phyloP scores from a whole-genome alignment of 2,888 invertebrate species.

The Coecobrya sp. region DNA sequence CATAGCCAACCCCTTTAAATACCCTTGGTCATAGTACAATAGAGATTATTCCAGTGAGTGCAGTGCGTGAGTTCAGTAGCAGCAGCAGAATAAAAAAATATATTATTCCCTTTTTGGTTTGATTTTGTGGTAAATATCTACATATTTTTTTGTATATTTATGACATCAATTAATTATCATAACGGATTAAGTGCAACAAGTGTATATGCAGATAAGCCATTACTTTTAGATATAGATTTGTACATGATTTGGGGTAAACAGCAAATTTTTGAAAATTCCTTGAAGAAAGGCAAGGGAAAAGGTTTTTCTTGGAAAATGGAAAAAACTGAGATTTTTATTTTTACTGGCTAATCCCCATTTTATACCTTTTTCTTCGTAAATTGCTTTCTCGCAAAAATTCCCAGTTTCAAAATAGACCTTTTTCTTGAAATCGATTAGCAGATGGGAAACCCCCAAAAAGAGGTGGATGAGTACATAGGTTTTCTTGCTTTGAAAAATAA shows the following conservation, averaged over 20 bases:
- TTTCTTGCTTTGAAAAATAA: background rate
- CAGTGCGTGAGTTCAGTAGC: background rate
- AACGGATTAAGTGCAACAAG: background rate
- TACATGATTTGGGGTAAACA: background rate
- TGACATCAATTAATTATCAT: no score
- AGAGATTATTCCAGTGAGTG: conserved; percentile 55
- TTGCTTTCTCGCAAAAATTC: background rate
- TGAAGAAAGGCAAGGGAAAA: no score
- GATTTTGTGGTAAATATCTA: conserved; percentile 5
- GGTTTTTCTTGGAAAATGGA: background rate
- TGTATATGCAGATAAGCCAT: background rate
- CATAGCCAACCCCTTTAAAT: conserved; percentile 69
- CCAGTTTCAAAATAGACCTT: background rate
- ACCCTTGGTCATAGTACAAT: conserved; percentile 38
- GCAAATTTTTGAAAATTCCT: background rate
- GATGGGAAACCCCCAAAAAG: background rate
- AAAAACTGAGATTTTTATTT: background rate
- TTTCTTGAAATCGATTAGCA: background rate
- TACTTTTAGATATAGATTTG: no score
- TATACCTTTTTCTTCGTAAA: background rate
- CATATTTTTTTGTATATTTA: background rate
- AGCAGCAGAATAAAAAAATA: background rate
- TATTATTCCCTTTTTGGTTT: background rate
- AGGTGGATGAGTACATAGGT: background rate
- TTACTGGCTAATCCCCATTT: no score